Percentiles rank a stretch among this genome's conserved stretches.
These are phyloP conservation scores for Sciurus niger DNA, from an alignment of 2,113 vertebrate genomes.

Conservation along the genomic window DNA sequence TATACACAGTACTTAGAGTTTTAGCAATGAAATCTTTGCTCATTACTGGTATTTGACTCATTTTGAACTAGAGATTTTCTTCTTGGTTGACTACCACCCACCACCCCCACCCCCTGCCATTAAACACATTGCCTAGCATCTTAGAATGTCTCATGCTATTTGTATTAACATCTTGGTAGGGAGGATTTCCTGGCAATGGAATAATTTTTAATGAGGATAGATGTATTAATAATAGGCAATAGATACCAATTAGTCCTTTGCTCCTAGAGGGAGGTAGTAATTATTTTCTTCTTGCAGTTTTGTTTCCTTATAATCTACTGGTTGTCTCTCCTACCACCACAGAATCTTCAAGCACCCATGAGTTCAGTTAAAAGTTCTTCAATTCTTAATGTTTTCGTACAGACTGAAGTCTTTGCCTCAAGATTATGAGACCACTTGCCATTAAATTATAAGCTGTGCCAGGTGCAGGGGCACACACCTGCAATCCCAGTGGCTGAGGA, in stretches of 20 bases:
- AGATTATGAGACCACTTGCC: slow-evolving; percentile 62
- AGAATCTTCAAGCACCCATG: slow-evolving; percentile 35
- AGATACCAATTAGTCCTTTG: not conserved
- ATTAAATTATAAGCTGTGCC: slow-evolving; percentile 61
- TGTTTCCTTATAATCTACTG: not conserved
- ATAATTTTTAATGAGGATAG: slow-evolving; percentile 44
- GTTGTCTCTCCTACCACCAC: not conserved
- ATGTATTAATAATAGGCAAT: not conserved
- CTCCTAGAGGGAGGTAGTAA: not conserved
- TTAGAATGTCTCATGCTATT: slow-evolving; percentile 37
- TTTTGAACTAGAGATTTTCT: not conserved
- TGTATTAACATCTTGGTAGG: slow-evolving; percentile 35
- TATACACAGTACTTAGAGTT: not conserved
- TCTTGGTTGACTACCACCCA: not conserved
- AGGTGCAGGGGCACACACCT: no score
- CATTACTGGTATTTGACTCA: not conserved
- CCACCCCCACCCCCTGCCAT: not conserved
- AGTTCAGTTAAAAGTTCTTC: slow-evolving; percentile 54
- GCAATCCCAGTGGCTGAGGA: no score
- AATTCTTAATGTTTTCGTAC: slow-evolving; percentile 64
- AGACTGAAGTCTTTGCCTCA: slow-evolving; percentile 59
- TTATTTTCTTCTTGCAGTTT: slow-evolving; percentile 48
- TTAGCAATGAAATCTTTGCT: slow-evolving; percentile 50
- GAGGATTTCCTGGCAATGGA: slow-evolving; percentile 37
- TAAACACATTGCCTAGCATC: slow-evolving; percentile 55